A percentile compares a stretch with the other conserved stretches of the same genome.
These are phyloP conservation scores for Trachymyrmex septentrionalis DNA, from an alignment of 1,140 invertebrate species.

Conservation along the genomic window DNA sequence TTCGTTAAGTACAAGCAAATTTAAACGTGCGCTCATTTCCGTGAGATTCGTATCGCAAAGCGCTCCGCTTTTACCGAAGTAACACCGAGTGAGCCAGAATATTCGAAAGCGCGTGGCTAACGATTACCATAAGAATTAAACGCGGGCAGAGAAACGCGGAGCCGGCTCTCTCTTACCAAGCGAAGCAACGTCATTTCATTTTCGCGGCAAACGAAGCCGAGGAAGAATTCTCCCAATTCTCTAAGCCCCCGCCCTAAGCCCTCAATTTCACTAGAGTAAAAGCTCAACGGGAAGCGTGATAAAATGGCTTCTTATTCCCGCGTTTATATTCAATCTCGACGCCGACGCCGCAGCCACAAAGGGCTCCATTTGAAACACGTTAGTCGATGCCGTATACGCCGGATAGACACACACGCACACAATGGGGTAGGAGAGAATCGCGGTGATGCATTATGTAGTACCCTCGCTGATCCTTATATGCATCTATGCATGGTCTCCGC, in stretches of 20 bases:
- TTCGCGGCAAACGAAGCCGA: slow-evolving; percentile 64
- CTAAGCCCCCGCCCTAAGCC: slow-evolving; percentile 78
- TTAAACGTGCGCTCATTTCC: slow-evolving; percentile 35
- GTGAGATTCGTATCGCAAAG: slow-evolving; percentile 2
- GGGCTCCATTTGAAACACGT: slow-evolving; percentile 84
- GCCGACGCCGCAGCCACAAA: slow-evolving; percentile 79
- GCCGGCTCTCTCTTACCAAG: slow-evolving; percentile 24
- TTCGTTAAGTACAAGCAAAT: slow-evolving; percentile 28
- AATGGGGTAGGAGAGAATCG: slow-evolving; percentile 66
- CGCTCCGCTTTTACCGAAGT: slow-evolving; percentile 20
- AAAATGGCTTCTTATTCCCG: slow-evolving; percentile 86
- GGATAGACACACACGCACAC: slow-evolving; percentile 53
- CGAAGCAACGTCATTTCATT: slow-evolving; percentile 65
- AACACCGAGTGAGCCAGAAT: slow-evolving; percentile 36
- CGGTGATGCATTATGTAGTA: slow-evolving; percentile 81
- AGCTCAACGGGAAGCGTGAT: slow-evolving; percentile 82
- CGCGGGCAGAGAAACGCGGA: slow-evolving; percentile 20
- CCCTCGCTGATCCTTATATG: slow-evolving; percentile 80
- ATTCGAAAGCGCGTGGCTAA: slow-evolving; percentile 67
- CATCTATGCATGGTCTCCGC: slow-evolving; percentile 79
- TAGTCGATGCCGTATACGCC: slow-evolving; percentile 78
- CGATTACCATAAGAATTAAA: slow-evolving; percentile 74
- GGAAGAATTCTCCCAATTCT: slow-evolving; percentile 71
- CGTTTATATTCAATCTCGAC: slow-evolving; percentile 86
- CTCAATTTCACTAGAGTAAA: slow-evolving; percentile 85